Base-by-base conservation (phyloP, 2,113 vertebrate species). In the Ranitomeya variabilis region DNA sequence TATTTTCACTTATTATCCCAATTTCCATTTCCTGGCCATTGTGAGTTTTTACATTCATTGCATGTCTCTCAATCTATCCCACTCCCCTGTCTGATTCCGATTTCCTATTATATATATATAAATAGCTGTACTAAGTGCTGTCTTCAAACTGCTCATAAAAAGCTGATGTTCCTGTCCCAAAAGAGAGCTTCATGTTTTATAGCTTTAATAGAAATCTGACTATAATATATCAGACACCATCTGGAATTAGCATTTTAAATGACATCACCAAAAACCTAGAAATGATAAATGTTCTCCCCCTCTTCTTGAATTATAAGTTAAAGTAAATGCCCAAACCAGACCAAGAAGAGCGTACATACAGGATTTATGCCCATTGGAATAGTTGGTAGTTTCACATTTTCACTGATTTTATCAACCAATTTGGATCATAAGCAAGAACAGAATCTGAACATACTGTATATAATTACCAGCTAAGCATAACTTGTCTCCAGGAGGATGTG, bases 101-200 rank as follows among this genome's bases (percentile, higher is more conserved):
- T 93, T 90, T 93, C 94, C 94, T 94, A 95, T 94, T 93, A 93
- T 90, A 90, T 92, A 71, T 71, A 92, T 93, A 92, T 94, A 94
- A 93, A 93, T 90, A 92, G 91, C 92, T 94, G 87, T 74, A 64
- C 90, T 93, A 94, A 95, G 93, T 93, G 91, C 90, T 91, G 54
- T 91, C 92, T 92, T 94, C 95, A 94, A 91, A 90, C 90, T 83
- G 91, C 87, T 93, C 91, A 93, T 95, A 94, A 94, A 94, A 93
- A 86, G 80, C 86, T 89, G 91, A 93, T 92, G 89, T 90, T 90
- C 90, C 90, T 92, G 90, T 92, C 92, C 92, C 90, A 90, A 92
- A 92, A 92, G 90, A 92, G 92, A 91, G 92, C 91, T 93, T 85
- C 54, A 57, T 85, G 51, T 85, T 84, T 89, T 89, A 89, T 85